These are phyloP conservation scores for Potamarius usumacintae DNA, from an alignment of 2,113 vertebrate species.

Conservation along the genomic window DNA sequence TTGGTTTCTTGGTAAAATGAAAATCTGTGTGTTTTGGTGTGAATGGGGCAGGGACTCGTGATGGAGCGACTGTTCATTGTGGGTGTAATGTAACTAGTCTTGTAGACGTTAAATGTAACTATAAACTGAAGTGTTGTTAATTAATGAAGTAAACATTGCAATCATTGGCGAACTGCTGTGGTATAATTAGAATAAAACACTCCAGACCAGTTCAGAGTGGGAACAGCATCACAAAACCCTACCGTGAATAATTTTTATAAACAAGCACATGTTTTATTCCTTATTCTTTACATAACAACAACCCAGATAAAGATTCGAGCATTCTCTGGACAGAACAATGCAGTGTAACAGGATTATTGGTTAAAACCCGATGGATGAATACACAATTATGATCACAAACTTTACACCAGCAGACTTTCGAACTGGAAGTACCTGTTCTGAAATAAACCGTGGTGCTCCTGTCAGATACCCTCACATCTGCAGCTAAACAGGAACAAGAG, in stretches of 20 bases:
- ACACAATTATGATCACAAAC: neutral
- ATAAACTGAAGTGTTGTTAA: neutral
- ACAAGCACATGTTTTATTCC: neutral
- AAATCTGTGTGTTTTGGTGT: too few relatives aligned
- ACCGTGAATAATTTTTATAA: neutral
- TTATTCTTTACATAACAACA: too few relatives aligned
- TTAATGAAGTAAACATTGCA: neutral
- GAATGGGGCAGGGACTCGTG: neutral
- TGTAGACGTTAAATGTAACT: neutral
- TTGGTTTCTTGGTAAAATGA: too few relatives aligned
- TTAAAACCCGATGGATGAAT: neutral
- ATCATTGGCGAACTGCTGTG: neutral
- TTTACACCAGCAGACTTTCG: neutral
- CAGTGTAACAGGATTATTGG: neutral
- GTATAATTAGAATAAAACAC: neutral
- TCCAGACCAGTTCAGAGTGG: neutral
- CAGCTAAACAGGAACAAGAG: neutral
- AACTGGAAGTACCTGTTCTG: neutral
- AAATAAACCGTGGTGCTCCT: neutral
- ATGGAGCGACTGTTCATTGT: neutral
- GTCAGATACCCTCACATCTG: neutral
- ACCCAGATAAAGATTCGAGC: too few relatives aligned
- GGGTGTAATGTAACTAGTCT: neutral
- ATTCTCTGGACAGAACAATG: neutral
- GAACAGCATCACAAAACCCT: too few relatives aligned